Percentiles rank a stretch among this genome's conserved stretches.
phyloP scores from a whole-genome alignment of 2,113 vertebrate species.

The Esox niger region DNA sequence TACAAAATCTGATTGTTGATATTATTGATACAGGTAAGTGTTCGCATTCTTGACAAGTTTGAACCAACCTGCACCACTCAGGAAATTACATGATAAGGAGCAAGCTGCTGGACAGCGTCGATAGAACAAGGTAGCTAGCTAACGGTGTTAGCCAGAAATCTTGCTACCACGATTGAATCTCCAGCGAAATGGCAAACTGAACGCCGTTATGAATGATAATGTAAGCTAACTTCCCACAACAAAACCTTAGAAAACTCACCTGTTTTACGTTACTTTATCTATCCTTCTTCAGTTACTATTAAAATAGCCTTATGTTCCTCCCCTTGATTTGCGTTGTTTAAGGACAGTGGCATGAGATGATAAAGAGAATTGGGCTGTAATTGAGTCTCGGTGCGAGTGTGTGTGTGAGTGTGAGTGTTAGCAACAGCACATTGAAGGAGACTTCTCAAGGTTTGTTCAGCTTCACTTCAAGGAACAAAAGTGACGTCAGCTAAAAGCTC shows the following conservation, averaged over 20 bases:
- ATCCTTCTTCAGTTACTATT: constrained; percentile 21
- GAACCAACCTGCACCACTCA: constrained; percentile 19
- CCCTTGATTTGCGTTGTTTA: constrained; percentile 38
- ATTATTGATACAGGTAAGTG: background rate
- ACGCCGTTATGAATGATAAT: constrained; percentile 12
- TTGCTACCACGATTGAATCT: background rate
- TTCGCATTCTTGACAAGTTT: constrained; percentile 13
- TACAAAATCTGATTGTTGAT: background rate
- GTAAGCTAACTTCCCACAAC: constrained; percentile 4
- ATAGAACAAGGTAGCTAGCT: background rate
- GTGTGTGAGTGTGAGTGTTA: constrained; percentile 36
- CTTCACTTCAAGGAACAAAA: constrained; percentile 73
- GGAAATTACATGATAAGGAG: background rate
- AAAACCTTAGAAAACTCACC: constrained; percentile 54
- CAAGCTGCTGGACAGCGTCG: constrained; percentile 1
- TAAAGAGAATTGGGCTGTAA: constrained; percentile 32
- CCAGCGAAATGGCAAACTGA: constrained; percentile 19
- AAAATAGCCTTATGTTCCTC: constrained; percentile 21
- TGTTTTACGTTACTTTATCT: constrained; percentile 17
- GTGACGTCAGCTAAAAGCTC: constrained; percentile 81
- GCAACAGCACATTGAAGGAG: constrained; percentile 70
- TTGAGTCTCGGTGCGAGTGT: constrained; percentile 31
- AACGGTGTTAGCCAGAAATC: background rate
- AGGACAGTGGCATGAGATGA: constrained; percentile 36
- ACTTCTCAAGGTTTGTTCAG: constrained; percentile 73